A percentile compares a stretch with the other conserved stretches of the same genome.
phyloP scores from a whole-genome alignment of 2,797 vertebrate species.

The Lindbergichthys nudifrons region DNA sequence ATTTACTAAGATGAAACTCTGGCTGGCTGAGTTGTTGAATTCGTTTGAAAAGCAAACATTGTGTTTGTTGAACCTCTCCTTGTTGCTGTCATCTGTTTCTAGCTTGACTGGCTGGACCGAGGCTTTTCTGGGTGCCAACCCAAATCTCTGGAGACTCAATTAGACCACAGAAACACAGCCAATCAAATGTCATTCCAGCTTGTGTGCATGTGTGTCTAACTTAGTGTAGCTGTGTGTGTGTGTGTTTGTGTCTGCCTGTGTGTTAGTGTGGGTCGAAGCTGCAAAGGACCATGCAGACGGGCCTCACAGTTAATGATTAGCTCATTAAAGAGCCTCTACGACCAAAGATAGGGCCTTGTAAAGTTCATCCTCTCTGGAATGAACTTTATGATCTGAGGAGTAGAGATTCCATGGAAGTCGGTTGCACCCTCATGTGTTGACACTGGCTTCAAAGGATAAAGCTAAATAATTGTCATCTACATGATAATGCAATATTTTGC shows the following conservation, averaged over 20 bases:
- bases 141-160: conserved; percentile 75
- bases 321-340: conserved; percentile 66
- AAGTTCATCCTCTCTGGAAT: conserved; percentile 50
- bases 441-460: too few species aligned
- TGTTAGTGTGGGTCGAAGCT: conserved; percentile 51
- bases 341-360: conserved; percentile 45
- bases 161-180: conserved; percentile 60
- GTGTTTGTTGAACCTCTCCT: neutral
- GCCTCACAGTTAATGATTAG: conserved; percentile 68
- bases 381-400: conserved; percentile 35
- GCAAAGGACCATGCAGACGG: conserved; percentile 35
- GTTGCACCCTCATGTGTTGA: too few species aligned
- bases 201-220: conserved; percentile 15
- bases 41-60: conserved; percentile 5
- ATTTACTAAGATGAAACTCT: neutral
- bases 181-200: conserved; percentile 69
- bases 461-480: too few species aligned
- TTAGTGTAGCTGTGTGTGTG: conserved; percentile 19
- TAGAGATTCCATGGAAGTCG: conserved; percentile 9
- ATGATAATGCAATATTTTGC: too few species aligned
- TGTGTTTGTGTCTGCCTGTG: conserved; percentile 11
- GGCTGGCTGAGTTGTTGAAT: neutral
- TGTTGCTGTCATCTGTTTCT: conserved; percentile 35
- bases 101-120: conserved; percentile 39
- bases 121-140: conserved; percentile 26